Conservation (phyloP, 2,888 invertebrate species). For the Dendrolimus houi region DNA sequence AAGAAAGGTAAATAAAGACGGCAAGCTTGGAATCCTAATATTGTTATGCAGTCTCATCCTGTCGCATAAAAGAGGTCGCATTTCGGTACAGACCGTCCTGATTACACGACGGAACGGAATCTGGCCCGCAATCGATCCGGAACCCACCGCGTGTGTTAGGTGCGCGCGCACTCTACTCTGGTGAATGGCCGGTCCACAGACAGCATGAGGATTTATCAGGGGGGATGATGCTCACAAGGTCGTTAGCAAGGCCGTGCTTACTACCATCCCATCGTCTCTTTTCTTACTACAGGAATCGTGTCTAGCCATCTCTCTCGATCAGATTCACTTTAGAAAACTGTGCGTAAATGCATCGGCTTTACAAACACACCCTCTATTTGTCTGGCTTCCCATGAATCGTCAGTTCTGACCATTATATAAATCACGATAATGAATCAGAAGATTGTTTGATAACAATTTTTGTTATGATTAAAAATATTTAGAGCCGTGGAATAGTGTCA, state of each 20-base stretch:
- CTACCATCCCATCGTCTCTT: constrained; percentile 48
- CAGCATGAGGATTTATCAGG: constrained; percentile 38
- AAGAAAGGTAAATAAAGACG: too few relatives aligned
- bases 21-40: too few relatives aligned
- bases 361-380: constrained; percentile 44
- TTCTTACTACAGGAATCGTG: constrained; percentile 19
- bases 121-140: constrained; percentile 53
- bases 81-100: constrained; percentile 6
- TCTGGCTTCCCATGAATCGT: constrained; percentile 31
- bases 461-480: too few relatives aligned
- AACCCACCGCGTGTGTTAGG: constrained; percentile 35
- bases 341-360: constrained; percentile 50
- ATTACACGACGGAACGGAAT: constrained; percentile 25
- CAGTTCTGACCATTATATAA: constrained; percentile 17
- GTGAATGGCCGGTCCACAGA: constrained; percentile 63
- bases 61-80: constrained; percentile 3
- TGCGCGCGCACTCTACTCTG: constrained; percentile 63
- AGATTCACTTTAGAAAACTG: constrained; percentile 49
- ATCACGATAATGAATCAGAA: constrained; percentile 12
- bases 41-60: not conserved
- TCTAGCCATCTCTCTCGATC: constrained; percentile 29
- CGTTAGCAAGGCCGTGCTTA: constrained; percentile 59
- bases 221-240: constrained; percentile 56
- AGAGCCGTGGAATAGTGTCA: too few relatives aligned
- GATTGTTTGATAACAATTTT: not conserved